These are phyloP conservation scores for Lampris megalopsis DNA, from an alignment of 2,113 vertebrate species.

Conservation along the genomic window DNA sequence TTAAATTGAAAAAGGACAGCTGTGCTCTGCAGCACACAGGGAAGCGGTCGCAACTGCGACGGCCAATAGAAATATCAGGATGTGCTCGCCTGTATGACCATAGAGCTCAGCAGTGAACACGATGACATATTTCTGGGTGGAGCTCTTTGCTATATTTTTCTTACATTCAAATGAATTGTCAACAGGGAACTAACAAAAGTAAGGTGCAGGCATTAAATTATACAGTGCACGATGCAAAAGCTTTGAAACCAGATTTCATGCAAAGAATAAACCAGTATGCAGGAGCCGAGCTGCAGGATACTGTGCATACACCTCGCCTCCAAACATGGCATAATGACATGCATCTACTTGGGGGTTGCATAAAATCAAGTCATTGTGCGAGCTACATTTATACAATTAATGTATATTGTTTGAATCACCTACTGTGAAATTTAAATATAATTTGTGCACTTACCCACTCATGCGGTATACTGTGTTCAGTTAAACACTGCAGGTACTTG, in stretches of 20 bases:
- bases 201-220: neutral
- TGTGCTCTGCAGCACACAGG: slow-evolving; percentile 28
- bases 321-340: slow-evolving; percentile 37
- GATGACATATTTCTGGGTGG: slow-evolving; percentile 43
- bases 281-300: neutral
- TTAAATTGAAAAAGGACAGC: slow-evolving; percentile 55
- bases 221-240: neutral
- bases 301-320: slow-evolving; percentile 16
- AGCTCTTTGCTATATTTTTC: slow-evolving; percentile 33
- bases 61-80: slow-evolving; percentile 49
- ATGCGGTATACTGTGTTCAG: slow-evolving; percentile 47
- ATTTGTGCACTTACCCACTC: slow-evolving; percentile 34
- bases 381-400: neutral
- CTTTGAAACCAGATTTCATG: neutral
- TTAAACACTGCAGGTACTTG: slow-evolving; percentile 48
- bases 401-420: slow-evolving; percentile 47
- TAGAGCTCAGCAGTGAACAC: slow-evolving; percentile 43
- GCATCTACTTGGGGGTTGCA: slow-evolving; percentile 62
- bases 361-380: slow-evolving; percentile 20
- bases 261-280: neutral
- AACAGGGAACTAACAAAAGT: slow-evolving; percentile 4
- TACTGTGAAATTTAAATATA: slow-evolving; percentile 39
- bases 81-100: neutral
- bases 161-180: slow-evolving; percentile 22
- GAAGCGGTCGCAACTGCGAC: slow-evolving; percentile 50